Percentiles rank a stretch among this genome's conserved stretches.
These are phyloP conservation scores for Lampris megalopsis DNA, from an alignment of 2,113 vertebrate genomes.

Conservation along the genomic window DNA sequence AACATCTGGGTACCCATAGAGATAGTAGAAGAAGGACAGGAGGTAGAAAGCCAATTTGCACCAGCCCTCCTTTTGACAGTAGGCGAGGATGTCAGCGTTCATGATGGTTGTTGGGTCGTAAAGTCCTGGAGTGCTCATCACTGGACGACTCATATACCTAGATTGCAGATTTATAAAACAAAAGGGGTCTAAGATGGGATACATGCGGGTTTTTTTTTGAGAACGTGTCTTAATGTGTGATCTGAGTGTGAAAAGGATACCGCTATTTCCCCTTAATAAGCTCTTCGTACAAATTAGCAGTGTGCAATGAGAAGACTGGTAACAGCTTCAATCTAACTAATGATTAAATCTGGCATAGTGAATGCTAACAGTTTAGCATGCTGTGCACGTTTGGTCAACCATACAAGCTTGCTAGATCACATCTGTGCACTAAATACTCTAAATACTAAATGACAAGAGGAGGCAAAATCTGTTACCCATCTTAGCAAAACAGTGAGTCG, in stretches of 20 bases:
- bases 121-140: slow-evolving; percentile 97
- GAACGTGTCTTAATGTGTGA: too few relatives aligned
- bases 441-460: too few relatives aligned
- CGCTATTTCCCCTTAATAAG: too few relatives aligned
- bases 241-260: neutral
- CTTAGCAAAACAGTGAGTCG: neutral
- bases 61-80: slow-evolving; percentile 99
- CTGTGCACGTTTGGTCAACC: neutral
- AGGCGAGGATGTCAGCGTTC: slow-evolving; percentile 98
- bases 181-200: too few relatives aligned
- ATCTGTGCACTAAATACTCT: too few relatives aligned
- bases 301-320: too few relatives aligned
- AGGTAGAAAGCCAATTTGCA: slow-evolving; percentile 99
- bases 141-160: slow-evolving; percentile 96
- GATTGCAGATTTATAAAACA: neutral
- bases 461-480: neutral
- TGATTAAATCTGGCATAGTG: too few relatives aligned
- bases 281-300: too few relatives aligned
- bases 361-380: neutral
- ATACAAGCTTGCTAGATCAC: neutral
- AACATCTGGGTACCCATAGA: slow-evolving; percentile 90
- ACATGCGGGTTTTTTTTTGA: too few relatives aligned
- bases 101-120: slow-evolving; percentile 99
- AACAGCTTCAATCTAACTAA: too few relatives aligned
- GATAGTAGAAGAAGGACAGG: slow-evolving; percentile 99